A percentile compares a stretch with the other conserved stretches of the same genome.
Conservation (phyloP, 2,888 invertebrate species). For the Heliconius charithonia region DNA sequence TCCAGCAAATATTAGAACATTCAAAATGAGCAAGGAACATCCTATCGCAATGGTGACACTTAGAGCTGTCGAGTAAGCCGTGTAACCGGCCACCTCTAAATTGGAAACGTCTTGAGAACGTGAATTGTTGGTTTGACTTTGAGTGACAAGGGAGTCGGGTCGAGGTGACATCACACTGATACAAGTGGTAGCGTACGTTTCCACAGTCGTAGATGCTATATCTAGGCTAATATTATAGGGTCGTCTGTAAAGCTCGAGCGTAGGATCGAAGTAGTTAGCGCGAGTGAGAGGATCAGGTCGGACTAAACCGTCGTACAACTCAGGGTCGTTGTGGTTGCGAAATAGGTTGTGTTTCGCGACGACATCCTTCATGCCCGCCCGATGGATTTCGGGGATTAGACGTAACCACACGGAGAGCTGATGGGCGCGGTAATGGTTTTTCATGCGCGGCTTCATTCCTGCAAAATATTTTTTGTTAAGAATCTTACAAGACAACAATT, state of each 20-base stretch:
- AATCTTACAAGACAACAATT: not conserved
- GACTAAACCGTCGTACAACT: slow-evolving; percentile 94
- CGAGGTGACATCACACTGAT: slow-evolving; percentile 89
- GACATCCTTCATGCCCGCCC: slow-evolving; percentile 95
- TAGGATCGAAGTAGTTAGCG: slow-evolving; percentile 86
- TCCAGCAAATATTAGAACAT: slow-evolving; percentile 92
- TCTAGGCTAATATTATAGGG: slow-evolving; percentile 83
- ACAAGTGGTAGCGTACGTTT: slow-evolving; percentile 87
- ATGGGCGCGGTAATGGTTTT: slow-evolving; percentile 98
- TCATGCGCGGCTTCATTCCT: slow-evolving; percentile 96
- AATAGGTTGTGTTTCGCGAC: slow-evolving; percentile 95
- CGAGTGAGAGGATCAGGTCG: slow-evolving; percentile 91
- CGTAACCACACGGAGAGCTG: slow-evolving; percentile 97
- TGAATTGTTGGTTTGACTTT: slow-evolving; percentile 84
- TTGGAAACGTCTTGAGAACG: slow-evolving; percentile 91
- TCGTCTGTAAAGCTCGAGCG: slow-evolving; percentile 85
- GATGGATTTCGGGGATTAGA: slow-evolving; percentile 95
- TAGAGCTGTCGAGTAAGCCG: slow-evolving; percentile 89
- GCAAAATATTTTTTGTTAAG: slow-evolving; percentile 56
- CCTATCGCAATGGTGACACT: slow-evolving; percentile 92
- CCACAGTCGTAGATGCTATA: slow-evolving; percentile 82
- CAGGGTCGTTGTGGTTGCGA: slow-evolving; percentile 94
- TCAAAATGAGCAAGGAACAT: slow-evolving; percentile 90
- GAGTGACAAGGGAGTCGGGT: slow-evolving; percentile 82
- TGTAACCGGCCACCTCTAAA: slow-evolving; percentile 90